Evolutionary conservation across 1,140 invertebrate species (phyloP).

Genomic region (Sitophilus oryzae): DNA sequence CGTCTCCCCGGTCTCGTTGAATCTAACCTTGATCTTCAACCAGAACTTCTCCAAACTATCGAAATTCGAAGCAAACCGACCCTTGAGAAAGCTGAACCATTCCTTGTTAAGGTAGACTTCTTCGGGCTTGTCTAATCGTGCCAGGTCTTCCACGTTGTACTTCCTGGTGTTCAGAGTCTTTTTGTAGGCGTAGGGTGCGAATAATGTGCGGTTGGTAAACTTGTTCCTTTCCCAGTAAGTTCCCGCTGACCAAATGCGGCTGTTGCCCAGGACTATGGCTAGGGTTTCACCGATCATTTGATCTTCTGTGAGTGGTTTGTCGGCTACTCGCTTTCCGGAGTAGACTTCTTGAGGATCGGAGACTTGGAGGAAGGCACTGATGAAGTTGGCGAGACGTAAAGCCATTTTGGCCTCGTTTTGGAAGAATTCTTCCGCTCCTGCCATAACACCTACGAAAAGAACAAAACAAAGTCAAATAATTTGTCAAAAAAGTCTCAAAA

Average conservation of each 20-base stretch:
- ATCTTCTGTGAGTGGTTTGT: slow-evolving; percentile 83
- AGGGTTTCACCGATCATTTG: slow-evolving; percentile 92
- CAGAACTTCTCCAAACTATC: slow-evolving; percentile 87
- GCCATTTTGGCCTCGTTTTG: slow-evolving; percentile 95
- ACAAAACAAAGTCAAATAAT: too few species aligned
- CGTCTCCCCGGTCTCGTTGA: slow-evolving; percentile 78
- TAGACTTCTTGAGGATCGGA: slow-evolving; percentile 92
- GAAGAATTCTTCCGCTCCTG: slow-evolving; percentile 81
- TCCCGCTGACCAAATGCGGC: slow-evolving; percentile 85
- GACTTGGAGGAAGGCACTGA: slow-evolving; percentile 88
- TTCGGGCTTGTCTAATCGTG: slow-evolving; percentile 70
- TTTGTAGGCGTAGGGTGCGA: slow-evolving; percentile 93
- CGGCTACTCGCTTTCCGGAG: slow-evolving; percentile 82
- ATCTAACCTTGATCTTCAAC: slow-evolving; percentile 87
- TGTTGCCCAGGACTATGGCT: slow-evolving; percentile 83
- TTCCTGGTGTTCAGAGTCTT: slow-evolving; percentile 74
- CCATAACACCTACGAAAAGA: slow-evolving; percentile 70
- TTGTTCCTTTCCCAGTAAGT: slow-evolving; percentile 95
- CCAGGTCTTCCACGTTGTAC: slow-evolving; percentile 83
- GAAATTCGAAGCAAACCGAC: slow-evolving; percentile 90
- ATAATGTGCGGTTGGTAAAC: slow-evolving; percentile 86
- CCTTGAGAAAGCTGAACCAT: slow-evolving; percentile 84
- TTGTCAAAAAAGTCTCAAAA: too few species aligned
- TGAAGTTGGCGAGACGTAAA: slow-evolving; percentile 87
- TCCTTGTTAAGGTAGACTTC: slow-evolving; percentile 77